A percentile compares a stretch with the other conserved stretches of the same genome.
Evolutionary conservation across 2,888 invertebrate genomes (phyloP).

Genomic region (Octonoba sinensis): DNA sequence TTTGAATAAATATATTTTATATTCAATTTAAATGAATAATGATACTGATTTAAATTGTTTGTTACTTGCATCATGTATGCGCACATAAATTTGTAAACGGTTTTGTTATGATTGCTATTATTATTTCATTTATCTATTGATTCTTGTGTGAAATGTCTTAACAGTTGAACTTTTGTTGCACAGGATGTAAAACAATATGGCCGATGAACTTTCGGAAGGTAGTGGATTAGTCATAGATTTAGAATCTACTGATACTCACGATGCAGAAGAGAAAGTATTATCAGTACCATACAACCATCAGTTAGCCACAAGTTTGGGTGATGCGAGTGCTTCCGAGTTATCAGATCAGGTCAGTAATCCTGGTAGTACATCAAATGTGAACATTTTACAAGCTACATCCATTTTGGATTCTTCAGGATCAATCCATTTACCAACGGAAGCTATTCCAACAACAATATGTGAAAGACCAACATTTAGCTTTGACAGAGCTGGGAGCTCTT

Average conservation of each 20-base stretch:
- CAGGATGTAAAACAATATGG: constrained; percentile 56
- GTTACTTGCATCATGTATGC: too few relatives aligned
- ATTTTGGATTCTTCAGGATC: background rate
- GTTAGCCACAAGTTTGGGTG: constrained; percentile 20
- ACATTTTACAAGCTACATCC: constrained; percentile 8
- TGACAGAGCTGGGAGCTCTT: constrained; percentile 6
- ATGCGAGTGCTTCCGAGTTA: background rate
- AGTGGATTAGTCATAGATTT: constrained; percentile 26
- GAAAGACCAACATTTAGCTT: constrained; percentile 15
- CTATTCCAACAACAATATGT: background rate
- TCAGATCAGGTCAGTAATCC: background rate
- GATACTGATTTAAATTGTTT: too few relatives aligned
- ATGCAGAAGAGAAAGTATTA: constrained; percentile 32
- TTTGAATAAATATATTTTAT: too few relatives aligned
- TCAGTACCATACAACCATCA: constrained; percentile 54
- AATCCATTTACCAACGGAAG: background rate
- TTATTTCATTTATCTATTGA: too few relatives aligned
- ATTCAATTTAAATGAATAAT: too few relatives aligned
- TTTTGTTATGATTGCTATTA: too few relatives aligned
- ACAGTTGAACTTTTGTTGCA: constrained; percentile 5
- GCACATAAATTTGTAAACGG: too few relatives aligned
- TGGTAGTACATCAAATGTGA: background rate
- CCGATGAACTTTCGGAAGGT: constrained; percentile 46
- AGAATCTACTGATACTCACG: constrained; percentile 13
- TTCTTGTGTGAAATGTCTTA: too few relatives aligned